These are phyloP conservation scores for Felis chaus DNA, from an alignment of 2,113 vertebrate species.

Conservation along the genomic window DNA sequence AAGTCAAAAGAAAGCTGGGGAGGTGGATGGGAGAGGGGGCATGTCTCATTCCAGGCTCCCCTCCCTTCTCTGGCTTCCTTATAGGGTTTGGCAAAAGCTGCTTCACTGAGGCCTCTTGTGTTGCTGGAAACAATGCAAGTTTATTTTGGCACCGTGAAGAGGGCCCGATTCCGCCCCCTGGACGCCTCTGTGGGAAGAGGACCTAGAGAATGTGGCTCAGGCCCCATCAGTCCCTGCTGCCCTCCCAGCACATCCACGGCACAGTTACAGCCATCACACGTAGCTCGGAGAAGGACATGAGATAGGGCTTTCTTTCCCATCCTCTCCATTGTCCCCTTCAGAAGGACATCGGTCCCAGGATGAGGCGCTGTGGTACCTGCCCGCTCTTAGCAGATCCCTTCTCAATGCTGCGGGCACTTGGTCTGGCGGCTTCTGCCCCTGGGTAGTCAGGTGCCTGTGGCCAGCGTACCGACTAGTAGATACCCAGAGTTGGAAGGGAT, in stretches of 20 bases:
- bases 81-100: constrained; percentile 50
- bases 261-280: background rate
- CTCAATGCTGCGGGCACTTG: background rate
- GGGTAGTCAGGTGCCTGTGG: background rate
- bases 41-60: background rate
- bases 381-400: background rate
- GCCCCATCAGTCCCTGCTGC: background rate
- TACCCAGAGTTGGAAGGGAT: background rate
- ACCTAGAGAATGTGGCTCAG: background rate
- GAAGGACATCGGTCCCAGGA: background rate
- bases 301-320: background rate
- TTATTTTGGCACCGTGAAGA: constrained; percentile 66
- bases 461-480: background rate
- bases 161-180: background rate
- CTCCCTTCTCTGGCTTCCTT: background rate
- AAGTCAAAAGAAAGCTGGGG: constrained; percentile 1
- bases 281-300: background rate
- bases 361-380: rapidly evolving
- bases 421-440: background rate
- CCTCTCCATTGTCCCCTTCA: background rate
- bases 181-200: constrained; percentile 67
- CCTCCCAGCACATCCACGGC: background rate
- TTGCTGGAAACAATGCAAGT: constrained; percentile 68
- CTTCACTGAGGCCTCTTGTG: constrained; percentile 45
- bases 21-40: no score